Evolutionary conservation across 1,140 invertebrate species (phyloP), one percentile per base, ranked within the genome.

Genomic region (Diploscapter pachys): DNA sequence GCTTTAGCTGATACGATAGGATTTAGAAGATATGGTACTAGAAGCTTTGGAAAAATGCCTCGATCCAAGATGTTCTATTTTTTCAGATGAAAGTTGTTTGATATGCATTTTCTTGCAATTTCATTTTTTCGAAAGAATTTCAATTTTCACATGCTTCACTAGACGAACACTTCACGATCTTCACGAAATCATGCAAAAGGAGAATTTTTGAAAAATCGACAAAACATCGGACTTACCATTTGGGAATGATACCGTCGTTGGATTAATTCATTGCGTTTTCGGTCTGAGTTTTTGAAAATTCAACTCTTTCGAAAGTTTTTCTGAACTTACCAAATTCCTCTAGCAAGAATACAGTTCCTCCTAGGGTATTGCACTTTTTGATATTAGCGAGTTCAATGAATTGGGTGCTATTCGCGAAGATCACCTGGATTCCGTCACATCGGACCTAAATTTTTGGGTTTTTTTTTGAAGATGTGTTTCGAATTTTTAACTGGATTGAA

Each of bases 391-490:
- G 90, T 87, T 94, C 92, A 88, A 99, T 95, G 90, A 99, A 99
- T 89, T 97, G 98, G 96, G 98, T 98, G 91, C 94, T 96, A 86
- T 96, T 95, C 79, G 94, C 95, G 89, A 99, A 97, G 75, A 98
- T 91, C 49, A 76, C 64, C 4, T 52, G 54, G 6, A 76, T 71
- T 13, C 75, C 75, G 48, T 76, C 75, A 76, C 69, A 71, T 4
- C 75, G 69, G 13, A 76, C 75, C 72, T 73, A n/a, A 53, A 72
- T 2, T 62, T 5, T 31, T 31, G 31, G 0, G 1, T 31, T 31
- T 31, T 31, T 31, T 31, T 31, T 31, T 31, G 31, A 31, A 31
- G 31, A 31, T 31, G 31, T 31, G 31, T 31, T 31, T 31, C 31
- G 31, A 31, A 31, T 31, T 31, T 31, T 31, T 31, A 31, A 31